Percentiles rank a stretch among this genome's conserved stretches.
Conservation (phyloP, 1,140 invertebrate genomes). For the Augochlora pura region DNA sequence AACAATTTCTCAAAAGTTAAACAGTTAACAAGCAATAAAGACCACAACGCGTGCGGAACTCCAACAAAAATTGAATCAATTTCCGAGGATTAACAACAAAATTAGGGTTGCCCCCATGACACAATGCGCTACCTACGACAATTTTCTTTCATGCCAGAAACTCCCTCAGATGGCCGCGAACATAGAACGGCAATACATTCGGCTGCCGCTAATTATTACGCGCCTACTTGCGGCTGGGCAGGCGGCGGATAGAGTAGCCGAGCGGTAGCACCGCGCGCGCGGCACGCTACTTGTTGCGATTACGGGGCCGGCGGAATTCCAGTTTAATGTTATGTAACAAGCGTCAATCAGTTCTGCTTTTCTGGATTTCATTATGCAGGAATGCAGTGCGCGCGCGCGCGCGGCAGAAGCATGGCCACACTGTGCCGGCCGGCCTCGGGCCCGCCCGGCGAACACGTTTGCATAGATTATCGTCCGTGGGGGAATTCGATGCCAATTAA, state of each 20-base stretch:
- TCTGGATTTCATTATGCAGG: conserved; percentile 39
- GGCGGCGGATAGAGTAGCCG: neutral
- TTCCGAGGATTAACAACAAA: no score
- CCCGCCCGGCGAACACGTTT: neutral
- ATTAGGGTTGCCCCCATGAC: no score
- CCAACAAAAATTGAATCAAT: no score
- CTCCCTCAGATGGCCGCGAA: no score
- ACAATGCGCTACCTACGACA: no score
- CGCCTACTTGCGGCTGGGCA: neutral
- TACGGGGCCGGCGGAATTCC: conserved; percentile 17
- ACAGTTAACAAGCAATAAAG: no score
- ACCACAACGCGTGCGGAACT: no score
- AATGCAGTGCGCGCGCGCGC: no score
- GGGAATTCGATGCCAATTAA: conserved; percentile 41
- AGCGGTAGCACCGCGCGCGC: no score
- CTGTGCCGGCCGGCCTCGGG: neutral
- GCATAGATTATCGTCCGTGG: conserved; percentile 23
- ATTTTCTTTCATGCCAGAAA: no score
- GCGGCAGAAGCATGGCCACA: conserved; percentile 20
- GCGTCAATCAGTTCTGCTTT: conserved; percentile 27
- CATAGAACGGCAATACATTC: no score
- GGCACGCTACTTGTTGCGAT: conserved; percentile 19
- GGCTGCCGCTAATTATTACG: neutral
- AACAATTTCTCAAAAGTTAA: no score
- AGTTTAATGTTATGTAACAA: conserved; percentile 27